Percentiles rank a stretch among this genome's conserved stretches.
Conservation (phyloP, 2,888 invertebrate genomes). For the Magallana nippona region DNA sequence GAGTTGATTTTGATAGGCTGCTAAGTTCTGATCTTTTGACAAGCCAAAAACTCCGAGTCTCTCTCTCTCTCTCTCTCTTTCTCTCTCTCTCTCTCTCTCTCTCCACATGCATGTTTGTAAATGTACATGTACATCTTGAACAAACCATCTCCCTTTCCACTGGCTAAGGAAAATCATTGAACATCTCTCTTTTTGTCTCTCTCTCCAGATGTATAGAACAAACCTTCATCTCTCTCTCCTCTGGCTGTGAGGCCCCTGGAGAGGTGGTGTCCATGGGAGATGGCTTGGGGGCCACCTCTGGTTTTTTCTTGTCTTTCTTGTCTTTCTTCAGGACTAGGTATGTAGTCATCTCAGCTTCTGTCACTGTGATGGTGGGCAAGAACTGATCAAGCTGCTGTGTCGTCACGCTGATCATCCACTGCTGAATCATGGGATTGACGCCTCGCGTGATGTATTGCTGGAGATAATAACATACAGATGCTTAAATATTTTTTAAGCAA, state of each 20-base stretch:
- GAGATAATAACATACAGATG: constrained; percentile 36
- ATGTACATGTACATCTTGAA: too few relatives aligned
- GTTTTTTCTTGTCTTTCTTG: constrained; percentile 43
- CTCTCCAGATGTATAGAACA: background rate
- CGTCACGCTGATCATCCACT: constrained; percentile 78
- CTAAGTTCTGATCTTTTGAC: too few relatives aligned
- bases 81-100: too few relatives aligned
- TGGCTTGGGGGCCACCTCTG: constrained; percentile 44
- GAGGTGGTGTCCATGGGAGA: constrained; percentile 63
- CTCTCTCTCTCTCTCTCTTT: too few relatives aligned
- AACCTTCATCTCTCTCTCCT: background rate
- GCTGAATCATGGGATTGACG: constrained; percentile 79
- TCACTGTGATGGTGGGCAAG: constrained; percentile 64
- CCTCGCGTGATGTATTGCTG: constrained; percentile 78
- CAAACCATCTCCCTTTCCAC: too few relatives aligned
- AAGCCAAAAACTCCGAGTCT: too few relatives aligned
- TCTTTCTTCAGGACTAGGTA: constrained; percentile 64
- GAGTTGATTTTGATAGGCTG: background rate
- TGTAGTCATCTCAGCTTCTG: constrained; percentile 63
- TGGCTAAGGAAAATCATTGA: too few relatives aligned
- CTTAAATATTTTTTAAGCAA: too few relatives aligned
- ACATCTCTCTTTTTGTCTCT: too few relatives aligned
- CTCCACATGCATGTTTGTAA: too few relatives aligned
- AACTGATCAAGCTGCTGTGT: constrained; percentile 69
- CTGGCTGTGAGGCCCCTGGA: constrained; percentile 59